Percentiles rank a stretch among this genome's conserved stretches.
Evolutionary conservation across 2,797 vertebrate genomes (phyloP).

Genomic region (Fistularia commersonii): DNA sequence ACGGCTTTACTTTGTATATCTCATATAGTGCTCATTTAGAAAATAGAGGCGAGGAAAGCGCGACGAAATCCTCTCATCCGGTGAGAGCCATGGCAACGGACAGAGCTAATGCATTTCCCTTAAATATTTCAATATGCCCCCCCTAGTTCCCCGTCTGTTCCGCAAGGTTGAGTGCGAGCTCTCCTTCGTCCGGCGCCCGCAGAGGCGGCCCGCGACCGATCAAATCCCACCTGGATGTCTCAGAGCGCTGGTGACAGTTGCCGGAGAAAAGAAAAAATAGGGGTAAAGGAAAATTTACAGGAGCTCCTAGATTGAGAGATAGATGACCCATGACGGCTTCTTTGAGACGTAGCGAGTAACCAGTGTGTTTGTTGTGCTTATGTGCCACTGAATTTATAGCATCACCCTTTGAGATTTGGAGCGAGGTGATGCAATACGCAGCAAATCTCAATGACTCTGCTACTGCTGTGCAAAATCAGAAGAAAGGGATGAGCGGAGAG

Average conservation of each 20-base stretch:
- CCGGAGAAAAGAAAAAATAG: slow-evolving; percentile 16
- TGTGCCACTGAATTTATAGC: slow-evolving; percentile 3
- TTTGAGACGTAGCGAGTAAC: slow-evolving; percentile 20
- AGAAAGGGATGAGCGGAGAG: slow-evolving; percentile 6
- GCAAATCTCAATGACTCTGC: slow-evolving; percentile 41
- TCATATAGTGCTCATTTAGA: slow-evolving; percentile 38
- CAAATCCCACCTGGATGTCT: slow-evolving; percentile 48
- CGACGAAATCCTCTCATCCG: slow-evolving; percentile 27
- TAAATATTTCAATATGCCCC: slow-evolving; percentile 77
- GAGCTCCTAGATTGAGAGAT: slow-evolving; percentile 20
- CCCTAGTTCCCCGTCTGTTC: slow-evolving; percentile 30
- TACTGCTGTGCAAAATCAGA: slow-evolving; percentile 29
- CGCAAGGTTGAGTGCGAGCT: slow-evolving; percentile 50
- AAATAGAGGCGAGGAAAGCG: background rate
- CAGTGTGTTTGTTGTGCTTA: background rate
- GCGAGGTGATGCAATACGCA: slow-evolving; percentile 58
- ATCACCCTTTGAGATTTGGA: slow-evolving; percentile 12
- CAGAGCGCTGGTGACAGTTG: slow-evolving; percentile 26
- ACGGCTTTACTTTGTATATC: slow-evolving; percentile 28
- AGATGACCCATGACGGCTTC: slow-evolving; percentile 33
- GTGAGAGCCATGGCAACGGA: slow-evolving; percentile 55
- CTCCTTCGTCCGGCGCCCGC: slow-evolving; percentile 43
- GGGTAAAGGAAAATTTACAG: slow-evolving; percentile 13
- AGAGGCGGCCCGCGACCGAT: slow-evolving; percentile 33
- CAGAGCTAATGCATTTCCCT: slow-evolving; percentile 73